Percentiles rank a stretch among this genome's conserved stretches.
These are phyloP conservation scores for Mobula birostris DNA, from an alignment of 2,113 vertebrate species.

Conservation along the genomic window DNA sequence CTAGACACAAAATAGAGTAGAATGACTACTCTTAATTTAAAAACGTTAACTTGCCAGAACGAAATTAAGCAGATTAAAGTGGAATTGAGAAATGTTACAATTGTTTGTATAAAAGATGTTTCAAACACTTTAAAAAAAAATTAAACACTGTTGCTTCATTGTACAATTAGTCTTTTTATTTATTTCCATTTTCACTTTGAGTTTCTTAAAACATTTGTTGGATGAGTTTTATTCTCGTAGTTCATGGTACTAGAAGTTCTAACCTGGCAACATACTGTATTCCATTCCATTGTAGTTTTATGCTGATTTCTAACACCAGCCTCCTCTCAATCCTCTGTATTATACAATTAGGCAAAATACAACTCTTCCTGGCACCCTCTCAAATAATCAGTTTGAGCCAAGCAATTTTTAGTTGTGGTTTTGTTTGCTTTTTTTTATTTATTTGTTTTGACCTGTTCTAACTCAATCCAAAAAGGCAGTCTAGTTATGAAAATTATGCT, in stretches of 20 bases:
- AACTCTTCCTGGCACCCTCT: not conserved
- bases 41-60: constrained; percentile 1
- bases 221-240: not conserved
- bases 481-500: not conserved
- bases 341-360: not conserved
- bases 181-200: constrained; percentile 13
- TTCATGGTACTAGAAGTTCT: not conserved
- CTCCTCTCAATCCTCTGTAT: not conserved
- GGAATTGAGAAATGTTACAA: constrained; percentile 11
- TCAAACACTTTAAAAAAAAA: not conserved
- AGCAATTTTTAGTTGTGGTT: not conserved
- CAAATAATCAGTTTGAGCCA: not conserved
- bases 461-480: not conserved
- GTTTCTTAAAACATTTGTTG: not conserved
- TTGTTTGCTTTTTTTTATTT: not conserved
- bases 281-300: not conserved
- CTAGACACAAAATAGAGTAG: constrained; percentile 11
- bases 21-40: constrained; percentile 9
- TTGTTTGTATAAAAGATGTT: constrained; percentile 21
- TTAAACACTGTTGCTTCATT: not conserved
- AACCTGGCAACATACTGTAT: not conserved
- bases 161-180: constrained; percentile 22
- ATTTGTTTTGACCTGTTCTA: not conserved
- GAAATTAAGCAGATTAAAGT: not conserved
- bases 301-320: not conserved